phyloP scores from a whole-genome alignment of 2,888 invertebrate genomes.

The Chesias legatella region DNA sequence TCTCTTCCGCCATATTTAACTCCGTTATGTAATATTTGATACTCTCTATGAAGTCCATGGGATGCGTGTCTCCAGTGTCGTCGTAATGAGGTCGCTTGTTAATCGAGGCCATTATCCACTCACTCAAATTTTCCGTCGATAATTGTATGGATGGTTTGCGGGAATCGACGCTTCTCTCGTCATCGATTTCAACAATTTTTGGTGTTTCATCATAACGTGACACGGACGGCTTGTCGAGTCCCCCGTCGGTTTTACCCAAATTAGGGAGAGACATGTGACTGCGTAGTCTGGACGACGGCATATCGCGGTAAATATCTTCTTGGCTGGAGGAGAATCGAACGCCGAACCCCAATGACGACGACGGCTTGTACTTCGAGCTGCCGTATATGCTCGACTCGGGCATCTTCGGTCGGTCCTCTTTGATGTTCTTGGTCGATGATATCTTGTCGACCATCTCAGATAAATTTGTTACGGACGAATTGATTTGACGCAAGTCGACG shows the following conservation, averaged over 20 bases:
- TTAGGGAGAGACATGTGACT: conserved; percentile 75
- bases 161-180: conserved; percentile 45
- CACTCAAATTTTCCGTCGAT: conserved; percentile 61
- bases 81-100: conserved; percentile 70
- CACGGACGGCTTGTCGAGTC: conserved; percentile 48
- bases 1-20: conserved; percentile 59
- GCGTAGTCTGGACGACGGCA: conserved; percentile 70
- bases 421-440: conserved; percentile 54
- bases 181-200: conserved; percentile 66
- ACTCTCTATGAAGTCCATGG: conserved; percentile 71
- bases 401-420: conserved; percentile 47
- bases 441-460: conserved; percentile 76
- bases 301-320: conserved; percentile 65
- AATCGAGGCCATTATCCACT: conserved; percentile 66
- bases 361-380: conserved; percentile 63
- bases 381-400: conserved; percentile 51
- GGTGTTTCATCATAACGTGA: conserved; percentile 45
- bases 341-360: conserved; percentile 65
- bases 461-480: conserved; percentile 70
- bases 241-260: conserved; percentile 59
- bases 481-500: conserved; percentile 73
- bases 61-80: conserved; percentile 65
- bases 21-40: conserved; percentile 67
- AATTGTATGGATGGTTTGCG: conserved; percentile 48
- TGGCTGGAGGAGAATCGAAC: conserved; percentile 75